Base-by-base conservation (phyloP, 2,797 vertebrate species). In the Myotis myotis region DNA sequence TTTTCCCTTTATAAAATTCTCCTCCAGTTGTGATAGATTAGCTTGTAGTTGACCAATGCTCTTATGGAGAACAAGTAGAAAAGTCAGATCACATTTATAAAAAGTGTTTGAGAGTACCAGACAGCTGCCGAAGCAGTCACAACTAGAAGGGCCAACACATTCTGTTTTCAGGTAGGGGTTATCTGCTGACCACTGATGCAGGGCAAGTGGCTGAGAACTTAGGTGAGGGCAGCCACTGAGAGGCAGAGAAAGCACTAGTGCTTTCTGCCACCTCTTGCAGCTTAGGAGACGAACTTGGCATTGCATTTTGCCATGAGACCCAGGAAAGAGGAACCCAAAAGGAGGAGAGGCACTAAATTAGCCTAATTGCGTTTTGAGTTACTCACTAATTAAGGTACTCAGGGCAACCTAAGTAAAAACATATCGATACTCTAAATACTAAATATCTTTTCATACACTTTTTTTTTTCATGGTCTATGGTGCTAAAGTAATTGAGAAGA, bases 91-190 rank as follows among this genome's bases (percentile, higher is more conserved):
- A 41, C 44, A 33, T 57, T 49, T 36, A 7, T 55, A 10, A 55
- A 81, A 68, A 33, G 38, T 44, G 23, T 36, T 33, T 47, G 38
- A 53, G 28, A 68, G 20, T 36, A 13, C 57, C 41, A 3, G 23
- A 16, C 19, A 78, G 38, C 22, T 74, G 33, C 57, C 2, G 41
- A 53, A 47, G 15, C 22, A n/a, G 12, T 44, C 12, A 2, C 8
- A 60, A 22, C 17, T 13, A 6, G 22, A 47, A 75, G 8, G 5
- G 1, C 6, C 30, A 17, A 0, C 20, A 36, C 5, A 0, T 16
- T 44, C 20, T 1, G 0, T 6, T n/a, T 53, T 12, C 2, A 1
- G 47, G 22, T 3, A 15, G 8, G 6, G 25, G 19, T 1, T 0
- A 0, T 25, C 28, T 53, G 64, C 28, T 10, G 2, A 9, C 44